Evolutionary conservation across 2,888 invertebrate species (phyloP).

Genomic region (Leptinotarsa peninsularis): DNA sequence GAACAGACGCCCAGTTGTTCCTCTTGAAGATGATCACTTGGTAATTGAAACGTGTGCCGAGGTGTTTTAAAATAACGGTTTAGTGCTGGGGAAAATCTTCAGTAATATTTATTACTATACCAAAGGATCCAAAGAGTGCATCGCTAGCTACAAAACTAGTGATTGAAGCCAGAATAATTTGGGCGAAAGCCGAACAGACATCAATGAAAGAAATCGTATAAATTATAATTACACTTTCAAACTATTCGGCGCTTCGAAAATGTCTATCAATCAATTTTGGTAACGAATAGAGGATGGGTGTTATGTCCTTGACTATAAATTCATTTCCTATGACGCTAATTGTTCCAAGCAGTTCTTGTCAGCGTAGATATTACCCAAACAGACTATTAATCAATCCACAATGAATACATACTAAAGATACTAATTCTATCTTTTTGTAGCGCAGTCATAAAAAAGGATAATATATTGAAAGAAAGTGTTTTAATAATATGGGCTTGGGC

Average conservation of each 20-base stretch:
- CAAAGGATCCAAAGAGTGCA: too few species aligned
- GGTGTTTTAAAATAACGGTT: too few species aligned
- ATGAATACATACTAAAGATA: constrained; percentile 14
- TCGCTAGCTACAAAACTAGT: neutral
- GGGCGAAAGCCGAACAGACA: neutral
- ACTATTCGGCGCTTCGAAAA: neutral
- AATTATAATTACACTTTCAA: neutral
- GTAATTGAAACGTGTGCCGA: too few species aligned
- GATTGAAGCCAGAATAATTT: neutral
- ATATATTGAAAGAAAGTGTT: constrained; percentile 41
- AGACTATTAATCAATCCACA: constrained; percentile 20
- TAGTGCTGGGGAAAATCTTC: too few species aligned
- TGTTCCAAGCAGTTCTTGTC: constrained; percentile 9
- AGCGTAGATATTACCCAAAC: neutral
- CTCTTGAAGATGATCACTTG: too few species aligned
- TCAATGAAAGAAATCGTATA: neutral
- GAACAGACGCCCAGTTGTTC: too few species aligned
- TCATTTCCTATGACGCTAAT: constrained; percentile 23
- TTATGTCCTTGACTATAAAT: constrained; percentile 6
- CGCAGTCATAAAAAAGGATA: constrained; percentile 25
- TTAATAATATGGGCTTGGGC: constrained; percentile 39
- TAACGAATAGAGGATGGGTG: neutral
- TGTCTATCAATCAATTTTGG: constrained; percentile 17
- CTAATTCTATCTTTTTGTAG: constrained; percentile 30
- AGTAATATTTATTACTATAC: too few species aligned